Evolutionary conservation across 2,113 vertebrate genomes (phyloP).

Genomic region (Donacobius atricapilla): DNA sequence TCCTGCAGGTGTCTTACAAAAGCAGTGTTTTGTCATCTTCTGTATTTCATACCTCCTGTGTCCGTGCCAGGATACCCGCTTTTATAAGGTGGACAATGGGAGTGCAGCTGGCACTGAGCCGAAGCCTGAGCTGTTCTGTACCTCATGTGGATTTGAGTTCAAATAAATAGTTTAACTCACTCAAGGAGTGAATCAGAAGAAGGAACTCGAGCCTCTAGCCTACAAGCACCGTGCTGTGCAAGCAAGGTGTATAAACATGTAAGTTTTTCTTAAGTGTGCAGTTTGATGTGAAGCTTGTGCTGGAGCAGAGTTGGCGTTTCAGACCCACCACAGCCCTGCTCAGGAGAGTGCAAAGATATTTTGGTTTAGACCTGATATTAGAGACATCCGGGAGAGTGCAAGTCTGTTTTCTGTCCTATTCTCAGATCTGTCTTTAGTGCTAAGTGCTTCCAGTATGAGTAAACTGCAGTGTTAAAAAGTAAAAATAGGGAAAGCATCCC

Average conservation of each 20-base stretch:
- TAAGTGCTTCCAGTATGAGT: not conserved
- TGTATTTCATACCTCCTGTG: conserved; percentile 1
- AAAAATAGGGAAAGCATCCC: not conserved
- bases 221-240: conserved; percentile 9
- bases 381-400: not conserved
- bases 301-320: not conserved
- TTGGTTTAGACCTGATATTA: not conserved
- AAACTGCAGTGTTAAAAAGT: not conserved
- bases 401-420: not conserved
- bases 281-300: not conserved
- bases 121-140: not conserved
- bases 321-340: not conserved
- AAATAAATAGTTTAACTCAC: conserved; percentile 34
- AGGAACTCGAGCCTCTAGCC: conserved; percentile 27
- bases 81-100: conserved; percentile 48
- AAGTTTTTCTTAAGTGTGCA: not conserved
- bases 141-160: conserved; percentile 22
- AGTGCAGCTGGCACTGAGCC: conserved; percentile 3
- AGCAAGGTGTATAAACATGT: not conserved
- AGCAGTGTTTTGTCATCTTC: conserved; percentile 20
- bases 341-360: not conserved
- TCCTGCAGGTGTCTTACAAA: not conserved
- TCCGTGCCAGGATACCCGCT: not conserved
- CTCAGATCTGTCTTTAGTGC: not conserved
- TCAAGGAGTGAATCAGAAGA: conserved; percentile 42